phyloP scores from a whole-genome alignment of 2,797 vertebrate species.

The Megaceryle alcyon region DNA sequence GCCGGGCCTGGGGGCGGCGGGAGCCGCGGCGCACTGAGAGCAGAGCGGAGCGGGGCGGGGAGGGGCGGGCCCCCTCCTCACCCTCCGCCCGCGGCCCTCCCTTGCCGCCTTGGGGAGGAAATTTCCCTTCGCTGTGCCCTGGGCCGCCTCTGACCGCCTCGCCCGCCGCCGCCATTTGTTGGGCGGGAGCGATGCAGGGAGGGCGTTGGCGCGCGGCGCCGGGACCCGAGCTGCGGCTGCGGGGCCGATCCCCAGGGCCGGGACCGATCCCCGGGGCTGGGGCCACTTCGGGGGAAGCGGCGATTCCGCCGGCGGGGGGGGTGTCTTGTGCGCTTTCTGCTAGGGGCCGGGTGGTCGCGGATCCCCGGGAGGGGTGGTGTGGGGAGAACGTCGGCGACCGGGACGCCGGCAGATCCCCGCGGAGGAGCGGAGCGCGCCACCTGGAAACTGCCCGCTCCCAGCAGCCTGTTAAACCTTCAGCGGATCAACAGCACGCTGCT shows the following conservation, averaged over 20 bases:
- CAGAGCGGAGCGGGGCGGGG: neutral
- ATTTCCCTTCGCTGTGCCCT: neutral
- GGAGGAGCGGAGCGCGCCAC: accelerated
- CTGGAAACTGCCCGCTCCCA: accelerated
- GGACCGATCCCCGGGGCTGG: neutral
- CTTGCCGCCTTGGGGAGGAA: neutral
- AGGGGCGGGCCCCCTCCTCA: neutral
- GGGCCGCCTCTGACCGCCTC: neutral
- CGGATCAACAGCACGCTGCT: accelerated
- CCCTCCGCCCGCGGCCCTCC: neutral
- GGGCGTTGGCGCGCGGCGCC: neutral
- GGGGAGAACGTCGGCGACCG: neutral
- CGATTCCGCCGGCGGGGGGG: no score
- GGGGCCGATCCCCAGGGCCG: no score
- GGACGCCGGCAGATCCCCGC: accelerated
- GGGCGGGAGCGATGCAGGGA: neutral
- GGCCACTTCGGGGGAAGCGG: neutral
- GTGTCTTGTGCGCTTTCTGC: neutral
- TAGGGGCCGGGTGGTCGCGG: neutral
- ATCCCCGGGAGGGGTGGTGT: neutral
- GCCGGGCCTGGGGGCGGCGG: neutral
- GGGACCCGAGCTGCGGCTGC: no score
- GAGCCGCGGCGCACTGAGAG: neutral
- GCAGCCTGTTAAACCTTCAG: neutral
- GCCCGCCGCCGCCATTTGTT: neutral